Percentiles rank a stretch among this genome's conserved stretches.
Evolutionary conservation across 1,140 invertebrate genomes (phyloP).

Genomic region (Drosophila pandora): DNA sequence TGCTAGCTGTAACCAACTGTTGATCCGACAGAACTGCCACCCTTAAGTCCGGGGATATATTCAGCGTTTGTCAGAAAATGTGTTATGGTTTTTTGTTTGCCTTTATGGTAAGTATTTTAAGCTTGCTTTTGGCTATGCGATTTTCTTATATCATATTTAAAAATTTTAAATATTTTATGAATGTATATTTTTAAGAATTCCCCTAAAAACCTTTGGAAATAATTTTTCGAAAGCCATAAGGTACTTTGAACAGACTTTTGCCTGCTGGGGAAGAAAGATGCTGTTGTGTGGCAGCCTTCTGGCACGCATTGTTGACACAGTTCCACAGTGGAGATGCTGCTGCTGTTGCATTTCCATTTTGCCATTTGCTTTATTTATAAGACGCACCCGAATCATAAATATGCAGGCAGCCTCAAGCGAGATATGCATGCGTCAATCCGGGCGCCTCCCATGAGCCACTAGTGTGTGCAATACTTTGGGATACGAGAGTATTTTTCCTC

Average conservation of each 20-base stretch:
- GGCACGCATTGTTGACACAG: constrained; percentile 77
- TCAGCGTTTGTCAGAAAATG: constrained; percentile 3
- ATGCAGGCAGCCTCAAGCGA: constrained; percentile 51
- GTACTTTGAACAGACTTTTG: constrained; percentile 1
- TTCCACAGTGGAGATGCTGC: constrained; percentile 19
- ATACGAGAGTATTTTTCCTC: constrained; percentile 26
- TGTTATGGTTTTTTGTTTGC: background rate
- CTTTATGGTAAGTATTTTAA: background rate
- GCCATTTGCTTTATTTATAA: constrained; percentile 65
- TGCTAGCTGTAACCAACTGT: constrained; percentile 27
- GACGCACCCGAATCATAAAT: constrained; percentile 68
- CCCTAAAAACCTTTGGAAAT: background rate
- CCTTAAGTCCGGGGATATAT: constrained; percentile 32
- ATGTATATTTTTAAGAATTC: background rate
- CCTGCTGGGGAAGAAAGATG: background rate
- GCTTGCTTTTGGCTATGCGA: background rate
- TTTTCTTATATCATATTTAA: background rate
- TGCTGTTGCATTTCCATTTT: constrained; percentile 48
- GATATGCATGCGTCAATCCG: constrained; percentile 60
- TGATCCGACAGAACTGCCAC: constrained; percentile 24
- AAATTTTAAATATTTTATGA: background rate
- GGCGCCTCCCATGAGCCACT: constrained; percentile 10
- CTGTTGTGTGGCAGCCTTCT: constrained; percentile 8
- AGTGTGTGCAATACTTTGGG: constrained; percentile 31
- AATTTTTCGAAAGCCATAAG: background rate